Evolutionary conservation across 2,797 vertebrate species (phyloP).

Genomic region (Sebastes kiyomatsui): DNA sequence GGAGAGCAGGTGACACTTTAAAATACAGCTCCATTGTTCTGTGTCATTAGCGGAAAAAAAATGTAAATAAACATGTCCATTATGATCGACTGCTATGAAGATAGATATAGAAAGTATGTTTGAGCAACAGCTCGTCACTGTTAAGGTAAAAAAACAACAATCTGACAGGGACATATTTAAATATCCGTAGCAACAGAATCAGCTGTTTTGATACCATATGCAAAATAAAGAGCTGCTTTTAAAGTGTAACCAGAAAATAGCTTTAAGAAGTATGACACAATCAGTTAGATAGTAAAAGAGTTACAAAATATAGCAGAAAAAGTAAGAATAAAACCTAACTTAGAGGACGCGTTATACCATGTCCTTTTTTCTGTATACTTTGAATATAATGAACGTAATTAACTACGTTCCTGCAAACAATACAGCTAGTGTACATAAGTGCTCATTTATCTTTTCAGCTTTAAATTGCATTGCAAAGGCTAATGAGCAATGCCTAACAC

Average conservation of each 20-base stretch:
- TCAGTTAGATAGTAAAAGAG: background rate
- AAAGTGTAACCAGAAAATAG: conserved; percentile 22
- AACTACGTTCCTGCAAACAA: background rate
- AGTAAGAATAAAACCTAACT: background rate
- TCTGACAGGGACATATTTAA: background rate
- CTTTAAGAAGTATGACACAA: background rate
- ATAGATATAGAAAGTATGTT: background rate
- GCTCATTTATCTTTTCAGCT: background rate
- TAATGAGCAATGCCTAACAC: background rate
- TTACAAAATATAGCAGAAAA: background rate
- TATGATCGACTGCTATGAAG: background rate
- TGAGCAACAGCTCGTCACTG: background rate
- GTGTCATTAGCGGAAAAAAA: background rate
- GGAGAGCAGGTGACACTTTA: conserved; percentile 46
- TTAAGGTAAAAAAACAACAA: background rate
- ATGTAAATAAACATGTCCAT: background rate
- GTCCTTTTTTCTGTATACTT: background rate
- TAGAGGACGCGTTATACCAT: background rate
- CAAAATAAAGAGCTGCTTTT: conserved; percentile 46
- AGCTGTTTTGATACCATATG: background rate
- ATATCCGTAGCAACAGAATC: background rate
- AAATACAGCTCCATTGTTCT: conserved; percentile 40
- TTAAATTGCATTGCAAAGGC: background rate
- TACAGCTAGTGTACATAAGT: background rate
- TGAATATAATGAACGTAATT: background rate